Percentiles rank a stretch among this genome's conserved stretches.
Conservation (phyloP, 2,113 vertebrate species). For the Pitta sordida region DNA sequence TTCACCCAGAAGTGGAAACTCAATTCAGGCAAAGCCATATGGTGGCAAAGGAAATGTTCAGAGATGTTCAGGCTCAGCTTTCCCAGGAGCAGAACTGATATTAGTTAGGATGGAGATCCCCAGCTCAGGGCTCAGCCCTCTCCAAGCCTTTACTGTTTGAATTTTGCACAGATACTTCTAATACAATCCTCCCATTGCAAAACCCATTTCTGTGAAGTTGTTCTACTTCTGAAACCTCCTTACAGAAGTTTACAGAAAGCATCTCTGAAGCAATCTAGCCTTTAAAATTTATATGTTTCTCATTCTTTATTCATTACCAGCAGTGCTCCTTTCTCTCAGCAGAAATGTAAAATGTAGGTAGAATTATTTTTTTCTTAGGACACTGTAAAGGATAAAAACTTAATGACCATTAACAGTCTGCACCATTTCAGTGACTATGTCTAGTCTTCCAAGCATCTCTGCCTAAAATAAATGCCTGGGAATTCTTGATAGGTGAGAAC, state of each 20-base stretch:
- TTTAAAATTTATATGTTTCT: neutral
- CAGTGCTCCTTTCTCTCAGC: neutral
- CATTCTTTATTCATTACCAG: neutral
- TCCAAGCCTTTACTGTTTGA: neutral
- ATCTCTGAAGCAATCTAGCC: neutral
- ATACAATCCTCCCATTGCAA: rapidly evolving
- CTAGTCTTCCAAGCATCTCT: neutral
- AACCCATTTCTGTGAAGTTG: neutral
- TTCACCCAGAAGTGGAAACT: neutral
- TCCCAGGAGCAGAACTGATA: neutral
- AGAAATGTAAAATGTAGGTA: neutral
- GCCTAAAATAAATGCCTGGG: neutral
- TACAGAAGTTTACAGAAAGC: neutral
- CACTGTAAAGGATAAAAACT: neutral
- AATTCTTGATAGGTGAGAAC: neutral
- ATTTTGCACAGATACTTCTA: neutral
- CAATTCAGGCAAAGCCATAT: neutral
- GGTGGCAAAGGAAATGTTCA: neutral
- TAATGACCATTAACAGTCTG: neutral
- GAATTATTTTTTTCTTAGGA: neutral
- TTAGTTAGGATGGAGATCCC: neutral
- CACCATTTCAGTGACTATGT: neutral
- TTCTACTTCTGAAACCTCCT: neutral
- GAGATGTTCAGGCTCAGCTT: neutral
- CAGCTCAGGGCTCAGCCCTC: neutral